phyloP scores from a whole-genome alignment of 2,797 vertebrate genomes.

The Lepus oiostolus region DNA sequence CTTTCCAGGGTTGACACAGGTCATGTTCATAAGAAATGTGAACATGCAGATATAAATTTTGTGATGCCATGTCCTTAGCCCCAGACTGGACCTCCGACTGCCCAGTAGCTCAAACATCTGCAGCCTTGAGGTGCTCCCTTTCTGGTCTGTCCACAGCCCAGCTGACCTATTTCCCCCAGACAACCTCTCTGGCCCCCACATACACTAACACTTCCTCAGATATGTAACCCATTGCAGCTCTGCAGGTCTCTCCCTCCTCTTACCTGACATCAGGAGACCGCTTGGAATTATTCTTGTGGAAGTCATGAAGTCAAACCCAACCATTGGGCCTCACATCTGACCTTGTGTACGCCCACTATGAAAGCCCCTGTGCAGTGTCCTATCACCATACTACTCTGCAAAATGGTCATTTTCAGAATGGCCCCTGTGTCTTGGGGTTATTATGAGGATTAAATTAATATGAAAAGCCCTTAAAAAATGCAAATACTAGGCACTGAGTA shows the following conservation, averaged over 20 bases:
- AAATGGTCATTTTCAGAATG: not conserved
- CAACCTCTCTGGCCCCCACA: not conserved
- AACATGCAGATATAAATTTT: not conserved
- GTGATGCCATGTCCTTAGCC: not conserved
- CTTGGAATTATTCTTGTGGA: not conserved
- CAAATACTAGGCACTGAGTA: not conserved
- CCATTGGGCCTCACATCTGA: not conserved
- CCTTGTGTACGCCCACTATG: not conserved
- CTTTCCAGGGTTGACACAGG: not conserved
- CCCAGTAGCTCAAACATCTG: not conserved
- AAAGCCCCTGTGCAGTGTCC: not conserved
- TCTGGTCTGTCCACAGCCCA: not conserved
- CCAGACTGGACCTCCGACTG: not conserved
- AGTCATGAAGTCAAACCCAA: not conserved
- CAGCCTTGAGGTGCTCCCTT: not conserved
- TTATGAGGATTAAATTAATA: not conserved
- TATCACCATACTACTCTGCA: not conserved
- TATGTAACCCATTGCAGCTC: not conserved
- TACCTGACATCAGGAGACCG: no score
- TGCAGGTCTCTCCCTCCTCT: not conserved
- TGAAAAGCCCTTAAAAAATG: constrained; percentile 13
- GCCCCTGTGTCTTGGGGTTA: not conserved
- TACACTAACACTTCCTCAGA: not conserved
- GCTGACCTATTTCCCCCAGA: no score
- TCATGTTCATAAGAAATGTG: no score